Percentiles rank a stretch among this genome's conserved stretches.
phyloP scores from a whole-genome alignment of 2,113 vertebrate genomes.

The Larimichthys polyactis region DNA sequence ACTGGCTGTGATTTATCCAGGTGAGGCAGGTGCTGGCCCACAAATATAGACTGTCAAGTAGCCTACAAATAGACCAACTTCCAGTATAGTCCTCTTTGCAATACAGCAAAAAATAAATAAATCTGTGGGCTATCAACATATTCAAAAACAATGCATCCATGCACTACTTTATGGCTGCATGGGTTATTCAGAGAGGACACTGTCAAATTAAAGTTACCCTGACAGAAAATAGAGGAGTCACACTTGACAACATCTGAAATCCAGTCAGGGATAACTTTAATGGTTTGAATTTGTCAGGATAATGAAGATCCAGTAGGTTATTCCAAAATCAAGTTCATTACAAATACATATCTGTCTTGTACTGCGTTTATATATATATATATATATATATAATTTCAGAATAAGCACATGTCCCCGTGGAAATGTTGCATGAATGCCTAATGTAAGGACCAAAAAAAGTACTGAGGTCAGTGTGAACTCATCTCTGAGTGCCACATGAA shows the following conservation, averaged over 20 bases:
- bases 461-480: not conserved
- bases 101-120: not conserved
- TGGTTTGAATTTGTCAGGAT: not conserved
- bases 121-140: not conserved
- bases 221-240: not conserved
- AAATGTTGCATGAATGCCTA: not conserved
- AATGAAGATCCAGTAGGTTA: not conserved
- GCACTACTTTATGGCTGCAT: slow-evolving; percentile 32
- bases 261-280: not conserved
- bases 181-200: not conserved
- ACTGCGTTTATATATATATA: not conserved
- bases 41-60: not conserved
- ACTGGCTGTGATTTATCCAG: slow-evolving; percentile 3
- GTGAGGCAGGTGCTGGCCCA: slow-evolving; percentile 24
- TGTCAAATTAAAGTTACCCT: slow-evolving; percentile 9
- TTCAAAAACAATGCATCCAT: not conserved
- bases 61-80: slow-evolving; percentile 27
- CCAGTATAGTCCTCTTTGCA: not conserved
- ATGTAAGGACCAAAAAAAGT: not conserved
- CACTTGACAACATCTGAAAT: not conserved
- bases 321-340: not conserved
- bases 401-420: not conserved
- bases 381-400: not conserved
- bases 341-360: not conserved
- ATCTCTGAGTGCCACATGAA: not conserved